Evolutionary conservation across 2,113 vertebrate species (phyloP), one percentile per base, ranked within the genome.

Genomic region (Calyptomena viridis): DNA sequence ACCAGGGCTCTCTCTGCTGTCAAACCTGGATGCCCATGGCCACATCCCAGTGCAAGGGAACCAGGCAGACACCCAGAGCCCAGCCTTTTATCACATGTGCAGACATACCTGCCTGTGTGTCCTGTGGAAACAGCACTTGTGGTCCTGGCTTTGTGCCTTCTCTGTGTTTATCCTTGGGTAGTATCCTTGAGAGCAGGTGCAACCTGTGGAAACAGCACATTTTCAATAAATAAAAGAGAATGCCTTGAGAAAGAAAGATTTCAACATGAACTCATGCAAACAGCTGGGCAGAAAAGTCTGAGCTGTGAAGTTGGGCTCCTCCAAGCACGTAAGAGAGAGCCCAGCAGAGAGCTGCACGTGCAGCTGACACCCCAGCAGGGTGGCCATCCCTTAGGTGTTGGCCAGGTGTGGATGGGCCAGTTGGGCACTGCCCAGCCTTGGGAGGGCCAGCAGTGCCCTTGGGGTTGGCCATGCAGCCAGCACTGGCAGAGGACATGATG

Each of bases 341-440:
- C 3, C 21, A 69, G 58, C 1, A 3, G 44, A 49, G 75, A 88
- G 67, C 56, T 87, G 84, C 60, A 18, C 0, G 0, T 37, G 33
- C 46, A 58, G 59, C 7, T 0, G 0, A 22, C 15, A 19, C 7
- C 25, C 10, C 19, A 39, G 6, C 0, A 2, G 25, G 5, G 17
- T 46, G 63, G 20, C 37, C 46, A 30, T 6, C 47, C 33, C 56
- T 30, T 3, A 3, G 5, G 31, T 1, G 10, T 31, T 56, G 56
- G 28, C 59, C 71, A 69, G 72, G 24, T 52, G 40, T 7, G 63
- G 27, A 25, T 3, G 23, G 50, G 31, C 40, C 88, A 56, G 44
- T 0, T 4, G 27, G 82, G 55, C 37, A 46, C 4, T 39, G 35
- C 76, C 40, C 39, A 46, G 27, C n/a, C 60, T 69, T 15, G 71